phyloP scores from a whole-genome alignment of 2,888 invertebrate species.

The Andrena bucephala region DNA sequence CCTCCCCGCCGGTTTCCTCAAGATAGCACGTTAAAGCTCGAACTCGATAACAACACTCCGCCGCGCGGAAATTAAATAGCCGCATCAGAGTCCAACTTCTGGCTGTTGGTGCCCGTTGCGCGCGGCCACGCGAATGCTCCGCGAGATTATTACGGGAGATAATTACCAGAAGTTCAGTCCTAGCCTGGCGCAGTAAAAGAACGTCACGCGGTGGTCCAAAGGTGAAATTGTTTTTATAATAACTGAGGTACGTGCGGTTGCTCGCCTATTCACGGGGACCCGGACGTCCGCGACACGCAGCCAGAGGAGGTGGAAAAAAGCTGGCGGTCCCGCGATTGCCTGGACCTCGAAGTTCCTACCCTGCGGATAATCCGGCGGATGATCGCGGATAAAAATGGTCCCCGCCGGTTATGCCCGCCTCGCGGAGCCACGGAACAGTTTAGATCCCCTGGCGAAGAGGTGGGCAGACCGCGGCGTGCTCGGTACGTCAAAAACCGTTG shows the following conservation, averaged over 20 bases:
- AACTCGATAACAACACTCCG: slow-evolving; percentile 42
- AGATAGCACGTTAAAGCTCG: slow-evolving; percentile 49
- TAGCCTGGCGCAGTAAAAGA: not conserved
- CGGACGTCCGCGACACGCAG: not conserved
- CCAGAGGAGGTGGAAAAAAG: not conserved
- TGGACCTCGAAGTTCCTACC: slow-evolving; percentile 50
- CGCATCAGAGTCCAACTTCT: slow-evolving; percentile 30
- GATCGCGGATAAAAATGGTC: slow-evolving; percentile 61
- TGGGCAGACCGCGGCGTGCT: slow-evolving; percentile 11
- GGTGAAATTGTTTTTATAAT: slow-evolving; percentile 35
- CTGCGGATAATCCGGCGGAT: slow-evolving; percentile 51
- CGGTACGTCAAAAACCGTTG: slow-evolving; percentile 57
- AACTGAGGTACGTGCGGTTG: not conserved
- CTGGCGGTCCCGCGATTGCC: slow-evolving; percentile 23
- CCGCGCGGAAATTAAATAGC: slow-evolving; percentile 39
- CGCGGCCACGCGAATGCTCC: slow-evolving; percentile 4
- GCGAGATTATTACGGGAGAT: not conserved
- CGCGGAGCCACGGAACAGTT: slow-evolving; percentile 20
- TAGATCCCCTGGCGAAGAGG: slow-evolving; percentile 16
- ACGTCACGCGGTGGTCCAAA: not conserved
- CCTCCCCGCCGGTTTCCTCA: slow-evolving; percentile 12
- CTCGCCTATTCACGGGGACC: slow-evolving; percentile 47
- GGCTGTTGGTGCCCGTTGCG: slow-evolving; percentile 1
- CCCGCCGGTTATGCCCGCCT: slow-evolving; percentile 15
- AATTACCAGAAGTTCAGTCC: slow-evolving; percentile 12